These are phyloP conservation scores for Eulemur rubriventer DNA, from an alignment of 2,797 vertebrate genomes.

Conservation along the genomic window DNA sequence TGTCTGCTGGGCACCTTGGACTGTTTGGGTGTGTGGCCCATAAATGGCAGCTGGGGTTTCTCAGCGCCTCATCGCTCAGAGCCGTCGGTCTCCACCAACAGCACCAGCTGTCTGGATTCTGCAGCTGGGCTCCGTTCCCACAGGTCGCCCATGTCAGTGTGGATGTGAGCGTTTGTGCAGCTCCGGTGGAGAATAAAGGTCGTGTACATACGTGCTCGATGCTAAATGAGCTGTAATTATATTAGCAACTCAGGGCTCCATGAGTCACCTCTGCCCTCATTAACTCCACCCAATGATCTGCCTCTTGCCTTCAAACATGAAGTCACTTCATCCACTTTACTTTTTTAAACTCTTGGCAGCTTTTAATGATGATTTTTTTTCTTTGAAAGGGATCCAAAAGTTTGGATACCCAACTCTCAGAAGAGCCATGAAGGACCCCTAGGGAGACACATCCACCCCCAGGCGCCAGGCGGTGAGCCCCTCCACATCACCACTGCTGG, in stretches of 20 bases:
- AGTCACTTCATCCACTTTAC: constrained; percentile 34
- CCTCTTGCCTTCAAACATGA: constrained; percentile 38
- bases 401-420: background rate
- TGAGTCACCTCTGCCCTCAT: constrained; percentile 69
- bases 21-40: background rate
- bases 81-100: background rate
- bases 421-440: background rate
- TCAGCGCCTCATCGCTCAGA: background rate
- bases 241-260: background rate
- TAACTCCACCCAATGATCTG: constrained; percentile 64
- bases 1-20: background rate
- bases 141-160: background rate
- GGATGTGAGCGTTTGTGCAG: background rate
- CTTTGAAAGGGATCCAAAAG: background rate
- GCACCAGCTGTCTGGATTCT: background rate
- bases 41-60: background rate
- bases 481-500: background rate
- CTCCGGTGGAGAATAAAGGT: constrained; percentile 51
- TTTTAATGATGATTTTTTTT: background rate
- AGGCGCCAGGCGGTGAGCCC: background rate
- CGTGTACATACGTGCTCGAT: constrained; percentile 51
- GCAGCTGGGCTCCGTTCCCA: background rate
- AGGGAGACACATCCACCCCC: background rate
- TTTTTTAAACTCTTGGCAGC: constrained; percentile 18
- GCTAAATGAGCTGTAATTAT: constrained; percentile 55